Percentiles rank a stretch among this genome's conserved stretches.
Evolutionary conservation across 1,140 invertebrate species (phyloP).

Genomic region (Doryteuthis pealeii): DNA sequence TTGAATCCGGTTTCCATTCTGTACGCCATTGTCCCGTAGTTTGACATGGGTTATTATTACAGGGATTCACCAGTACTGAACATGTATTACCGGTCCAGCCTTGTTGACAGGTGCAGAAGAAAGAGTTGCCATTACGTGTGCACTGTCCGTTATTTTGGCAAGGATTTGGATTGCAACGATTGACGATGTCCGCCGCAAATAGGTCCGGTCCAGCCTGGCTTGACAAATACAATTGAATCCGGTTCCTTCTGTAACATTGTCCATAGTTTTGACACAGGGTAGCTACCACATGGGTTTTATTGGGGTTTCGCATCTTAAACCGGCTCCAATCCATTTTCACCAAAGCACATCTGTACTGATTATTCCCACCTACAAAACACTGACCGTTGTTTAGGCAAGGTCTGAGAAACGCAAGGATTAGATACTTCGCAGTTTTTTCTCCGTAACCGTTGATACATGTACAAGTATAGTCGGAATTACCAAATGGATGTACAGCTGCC

Average conservation of each 20-base stretch:
- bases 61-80: background rate
- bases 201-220: constrained; percentile 4
- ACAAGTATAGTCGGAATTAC: background rate
- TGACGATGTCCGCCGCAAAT: background rate
- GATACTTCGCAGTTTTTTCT: constrained; percentile 11
- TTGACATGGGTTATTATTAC: background rate
- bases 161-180: background rate
- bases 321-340: constrained; percentile 11
- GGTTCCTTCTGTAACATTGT: background rate
- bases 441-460: background rate
- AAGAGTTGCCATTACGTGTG: background rate
- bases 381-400: constrained; percentile 9
- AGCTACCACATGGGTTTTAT: background rate
- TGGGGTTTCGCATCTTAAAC: background rate
- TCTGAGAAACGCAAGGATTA: background rate
- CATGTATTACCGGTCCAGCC: background rate
- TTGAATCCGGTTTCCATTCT: background rate
- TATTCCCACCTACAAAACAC: background rate
- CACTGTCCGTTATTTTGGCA: constrained; percentile 3
- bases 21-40: background rate
- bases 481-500: background rate
- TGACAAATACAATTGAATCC: constrained; percentile 5
- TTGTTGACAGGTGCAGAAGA: background rate
- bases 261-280: constrained; percentile 4
- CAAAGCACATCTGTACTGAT: constrained; percentile 10